Conservation (phyloP, 2,888 invertebrate genomes). For the Hemithea aestivaria region DNA sequence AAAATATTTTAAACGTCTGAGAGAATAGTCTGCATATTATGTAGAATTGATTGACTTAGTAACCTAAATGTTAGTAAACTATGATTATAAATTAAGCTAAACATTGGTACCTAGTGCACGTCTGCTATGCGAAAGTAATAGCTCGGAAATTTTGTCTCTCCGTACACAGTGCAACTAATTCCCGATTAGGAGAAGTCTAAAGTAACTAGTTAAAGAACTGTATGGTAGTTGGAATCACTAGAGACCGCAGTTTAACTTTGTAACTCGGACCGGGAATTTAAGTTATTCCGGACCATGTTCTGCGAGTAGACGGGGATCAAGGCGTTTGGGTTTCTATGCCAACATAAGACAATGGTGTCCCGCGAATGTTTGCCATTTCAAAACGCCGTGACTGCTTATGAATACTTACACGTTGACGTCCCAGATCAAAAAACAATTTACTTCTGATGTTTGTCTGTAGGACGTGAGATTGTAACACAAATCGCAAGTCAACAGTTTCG, state of each 20-base stretch:
- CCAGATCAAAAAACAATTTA: constrained; percentile 68
- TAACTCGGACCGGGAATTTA: constrained; percentile 19
- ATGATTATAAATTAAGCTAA: constrained; percentile 6
- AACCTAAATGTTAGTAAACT: too few relatives aligned
- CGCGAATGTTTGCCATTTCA: constrained; percentile 47
- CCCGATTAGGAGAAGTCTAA: constrained; percentile 14
- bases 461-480: constrained; percentile 61
- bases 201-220: constrained; percentile 13
- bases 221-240: constrained; percentile 13
- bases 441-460: constrained; percentile 60
- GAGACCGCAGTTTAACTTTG: constrained; percentile 13
- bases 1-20: too few relatives aligned
- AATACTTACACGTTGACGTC: constrained; percentile 60
- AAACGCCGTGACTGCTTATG: constrained; percentile 47
- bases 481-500: constrained; percentile 32
- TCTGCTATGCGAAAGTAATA: constrained; percentile 23
- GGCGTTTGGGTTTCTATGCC: constrained; percentile 52
- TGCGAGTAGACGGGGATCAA: constrained; percentile 33
- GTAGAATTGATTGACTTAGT: too few relatives aligned
- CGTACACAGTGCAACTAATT: constrained; percentile 9
- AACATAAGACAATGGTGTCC: constrained; percentile 44
- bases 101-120: constrained; percentile 19
- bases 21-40: too few relatives aligned
- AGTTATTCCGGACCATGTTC: constrained; percentile 38
- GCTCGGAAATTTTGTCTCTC: constrained; percentile 12